Evolutionary conservation across 1,140 invertebrate species (phyloP).

Genomic region (Micrasema longulum): DNA sequence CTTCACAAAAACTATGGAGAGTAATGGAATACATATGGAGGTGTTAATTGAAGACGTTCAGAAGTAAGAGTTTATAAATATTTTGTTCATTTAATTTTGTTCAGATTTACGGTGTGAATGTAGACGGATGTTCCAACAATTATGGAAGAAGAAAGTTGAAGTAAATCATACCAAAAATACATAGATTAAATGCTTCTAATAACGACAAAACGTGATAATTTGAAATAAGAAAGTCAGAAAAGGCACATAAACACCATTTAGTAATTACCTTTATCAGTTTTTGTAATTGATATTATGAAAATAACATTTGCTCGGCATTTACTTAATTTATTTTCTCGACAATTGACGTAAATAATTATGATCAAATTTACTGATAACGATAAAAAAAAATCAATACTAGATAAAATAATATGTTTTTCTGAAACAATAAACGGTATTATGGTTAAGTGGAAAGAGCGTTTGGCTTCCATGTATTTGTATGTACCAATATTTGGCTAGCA

Average conservation of each 20-base stretch:
- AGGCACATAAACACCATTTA: background rate
- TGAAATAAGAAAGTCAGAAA: background rate
- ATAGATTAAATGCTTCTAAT: background rate
- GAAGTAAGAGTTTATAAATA: constrained; percentile 33
- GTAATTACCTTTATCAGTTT: too few relatives aligned
- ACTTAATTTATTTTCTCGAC: too few relatives aligned
- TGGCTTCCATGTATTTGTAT: too few relatives aligned
- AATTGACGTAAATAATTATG: too few relatives aligned
- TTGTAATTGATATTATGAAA: too few relatives aligned
- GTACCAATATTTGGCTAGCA: too few relatives aligned
- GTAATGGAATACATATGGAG: constrained; percentile 25
- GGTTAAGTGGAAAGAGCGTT: too few relatives aligned
- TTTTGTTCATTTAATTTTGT: background rate
- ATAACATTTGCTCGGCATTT: too few relatives aligned
- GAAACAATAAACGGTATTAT: too few relatives aligned
- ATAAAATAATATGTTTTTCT: too few relatives aligned
- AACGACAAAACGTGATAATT: background rate
- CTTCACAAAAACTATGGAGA: constrained; percentile 29
- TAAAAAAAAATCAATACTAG: too few relatives aligned
- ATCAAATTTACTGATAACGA: too few relatives aligned
- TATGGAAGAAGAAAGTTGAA: background rate
- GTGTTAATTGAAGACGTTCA: constrained; percentile 42
- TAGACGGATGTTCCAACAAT: background rate
- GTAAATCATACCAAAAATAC: background rate
- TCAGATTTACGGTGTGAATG: background rate